Evolutionary conservation across 1,140 invertebrate genomes (phyloP).

Genomic region (Drosophila rhopaloa): DNA sequence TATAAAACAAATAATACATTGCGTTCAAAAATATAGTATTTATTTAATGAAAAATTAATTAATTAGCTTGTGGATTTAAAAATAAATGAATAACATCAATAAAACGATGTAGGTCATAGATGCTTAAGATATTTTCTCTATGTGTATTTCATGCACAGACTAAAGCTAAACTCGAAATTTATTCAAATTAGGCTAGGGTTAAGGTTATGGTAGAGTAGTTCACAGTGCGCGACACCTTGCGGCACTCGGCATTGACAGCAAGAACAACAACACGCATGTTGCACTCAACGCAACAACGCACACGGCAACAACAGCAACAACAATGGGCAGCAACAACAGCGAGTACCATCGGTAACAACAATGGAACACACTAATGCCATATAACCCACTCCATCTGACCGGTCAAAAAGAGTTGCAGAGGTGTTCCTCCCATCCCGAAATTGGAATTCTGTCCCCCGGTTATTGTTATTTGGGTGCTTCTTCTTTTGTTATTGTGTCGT

Average conservation of each 20-base stretch:
- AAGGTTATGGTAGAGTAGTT: conserved; percentile 77
- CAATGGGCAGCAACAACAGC: conserved; percentile 25
- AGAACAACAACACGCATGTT: conserved; percentile 53
- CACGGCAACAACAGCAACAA: conserved; percentile 43
- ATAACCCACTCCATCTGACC: conserved; percentile 55
- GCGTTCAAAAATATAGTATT: no score
- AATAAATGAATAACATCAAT: no score
- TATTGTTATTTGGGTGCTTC: conserved; percentile 51
- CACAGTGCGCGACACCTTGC: conserved; percentile 75
- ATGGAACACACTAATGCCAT: conserved; percentile 67
- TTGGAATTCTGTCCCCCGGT: conserved; percentile 43
- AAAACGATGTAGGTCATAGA: no score
- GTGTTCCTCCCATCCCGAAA: conserved; percentile 45
- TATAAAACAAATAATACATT: no score
- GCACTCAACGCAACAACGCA: conserved; percentile 74
- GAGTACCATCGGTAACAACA: conserved; percentile 54
- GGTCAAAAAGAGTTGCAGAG: conserved; percentile 75
- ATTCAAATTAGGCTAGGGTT: conserved; percentile 65
- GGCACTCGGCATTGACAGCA: conserved; percentile 57
- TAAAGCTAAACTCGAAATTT: conserved; percentile 60
- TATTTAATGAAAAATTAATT: no score
- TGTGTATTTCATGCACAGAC: conserved; percentile 8
- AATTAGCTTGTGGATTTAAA: no score
- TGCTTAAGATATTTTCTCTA: no score
- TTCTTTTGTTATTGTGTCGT: conserved; percentile 28